Conservation (phyloP, 2,113 vertebrate species). For the Laticauda laticaudata region DNA sequence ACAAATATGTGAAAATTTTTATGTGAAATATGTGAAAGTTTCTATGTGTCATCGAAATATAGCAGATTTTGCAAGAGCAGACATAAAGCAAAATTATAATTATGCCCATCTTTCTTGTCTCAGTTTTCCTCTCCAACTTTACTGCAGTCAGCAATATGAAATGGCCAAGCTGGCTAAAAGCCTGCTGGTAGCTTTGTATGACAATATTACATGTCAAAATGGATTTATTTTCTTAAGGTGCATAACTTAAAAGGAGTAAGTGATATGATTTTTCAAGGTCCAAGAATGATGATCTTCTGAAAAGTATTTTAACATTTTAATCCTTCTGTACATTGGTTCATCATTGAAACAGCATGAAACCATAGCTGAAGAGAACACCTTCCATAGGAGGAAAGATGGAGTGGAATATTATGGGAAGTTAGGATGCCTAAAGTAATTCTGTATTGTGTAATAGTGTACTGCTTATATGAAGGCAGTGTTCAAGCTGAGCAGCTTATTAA, state of each 20-base stretch:
- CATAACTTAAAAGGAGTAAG: slow-evolving; percentile 10
- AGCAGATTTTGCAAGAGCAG: background rate
- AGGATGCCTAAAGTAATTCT: background rate
- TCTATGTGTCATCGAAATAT: background rate
- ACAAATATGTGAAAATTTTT: background rate
- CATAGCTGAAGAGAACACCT: slow-evolving; percentile 3
- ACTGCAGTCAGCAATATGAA: slow-evolving; percentile 18
- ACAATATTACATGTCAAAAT: background rate
- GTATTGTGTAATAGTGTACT: background rate
- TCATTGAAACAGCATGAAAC: background rate
- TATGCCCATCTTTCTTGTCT: background rate
- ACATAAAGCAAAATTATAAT: background rate
- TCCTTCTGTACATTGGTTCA: background rate
- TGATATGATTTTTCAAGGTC: background rate
- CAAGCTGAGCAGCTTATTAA: slow-evolving; percentile 32
- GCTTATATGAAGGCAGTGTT: slow-evolving; percentile 17
- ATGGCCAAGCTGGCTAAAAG: slow-evolving; percentile 16
- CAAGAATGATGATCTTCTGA: background rate
- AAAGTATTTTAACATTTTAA: slow-evolving; percentile 1
- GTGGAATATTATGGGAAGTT: background rate
- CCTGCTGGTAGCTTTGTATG: background rate
- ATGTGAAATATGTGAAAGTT: background rate
- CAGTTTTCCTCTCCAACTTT: background rate
- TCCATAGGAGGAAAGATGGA: background rate
- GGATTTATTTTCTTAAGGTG: slow-evolving; percentile 16